These are phyloP conservation scores for Micronycteris hirsuta DNA, from an alignment of 2,113 vertebrate genomes.

Conservation along the genomic window DNA sequence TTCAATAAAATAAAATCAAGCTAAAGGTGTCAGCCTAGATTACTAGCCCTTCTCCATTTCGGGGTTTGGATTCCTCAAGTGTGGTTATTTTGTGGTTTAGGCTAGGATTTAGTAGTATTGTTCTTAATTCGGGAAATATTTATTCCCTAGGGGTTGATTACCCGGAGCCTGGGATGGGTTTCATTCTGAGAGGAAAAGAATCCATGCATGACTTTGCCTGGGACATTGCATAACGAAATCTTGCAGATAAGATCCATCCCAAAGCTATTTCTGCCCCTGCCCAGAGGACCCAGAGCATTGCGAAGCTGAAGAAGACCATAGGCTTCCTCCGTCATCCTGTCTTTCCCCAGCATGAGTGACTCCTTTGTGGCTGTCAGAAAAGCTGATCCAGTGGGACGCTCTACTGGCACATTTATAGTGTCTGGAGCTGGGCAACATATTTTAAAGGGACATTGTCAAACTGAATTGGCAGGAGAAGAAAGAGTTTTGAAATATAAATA, in stretches of 20 bases:
- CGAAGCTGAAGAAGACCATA: background rate
- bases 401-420: background rate
- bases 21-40: conserved; percentile 78
- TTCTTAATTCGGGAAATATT: conserved; percentile 43
- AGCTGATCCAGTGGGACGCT: background rate
- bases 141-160: conserved; percentile 27
- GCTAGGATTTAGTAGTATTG: conserved; percentile 32
- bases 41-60: conserved; percentile 72
- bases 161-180: background rate
- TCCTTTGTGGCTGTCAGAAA: background rate
- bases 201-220: background rate
- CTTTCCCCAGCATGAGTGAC: background rate
- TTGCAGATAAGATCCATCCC: background rate
- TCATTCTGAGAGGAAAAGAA: conserved; percentile 46
- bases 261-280: background rate
- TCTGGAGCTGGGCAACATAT: background rate
- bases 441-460: background rate
- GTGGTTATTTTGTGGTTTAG: conserved; percentile 54
- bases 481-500: background rate
- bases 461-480: background rate
- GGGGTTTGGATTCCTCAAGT: conserved; percentile 48
- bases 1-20: conserved; percentile 82
- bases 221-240: background rate
- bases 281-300: background rate
- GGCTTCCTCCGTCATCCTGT: background rate